These are phyloP conservation scores for Lamprotornis superbus DNA, from an alignment of 2,113 vertebrate species.

Conservation along the genomic window DNA sequence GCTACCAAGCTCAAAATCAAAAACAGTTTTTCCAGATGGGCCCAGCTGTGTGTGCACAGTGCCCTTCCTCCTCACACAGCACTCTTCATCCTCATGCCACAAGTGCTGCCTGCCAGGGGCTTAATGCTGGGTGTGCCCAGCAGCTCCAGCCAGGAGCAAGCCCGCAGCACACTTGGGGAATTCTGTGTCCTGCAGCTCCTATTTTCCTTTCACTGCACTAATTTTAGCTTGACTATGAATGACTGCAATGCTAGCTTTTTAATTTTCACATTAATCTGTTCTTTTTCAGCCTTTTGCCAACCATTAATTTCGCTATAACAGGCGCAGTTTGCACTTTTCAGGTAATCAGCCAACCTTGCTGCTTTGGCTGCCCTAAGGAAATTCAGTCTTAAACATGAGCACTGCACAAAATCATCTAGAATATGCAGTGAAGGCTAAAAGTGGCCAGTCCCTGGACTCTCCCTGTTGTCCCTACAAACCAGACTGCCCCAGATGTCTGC, in stretches of 20 bases:
- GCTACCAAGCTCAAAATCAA: conserved; percentile 6
- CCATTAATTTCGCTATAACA: not conserved
- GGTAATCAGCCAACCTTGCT: not conserved
- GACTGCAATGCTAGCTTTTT: not conserved
- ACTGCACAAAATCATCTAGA: not conserved
- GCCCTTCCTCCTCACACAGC: not conserved
- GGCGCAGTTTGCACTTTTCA: not conserved
- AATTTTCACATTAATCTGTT: not conserved
- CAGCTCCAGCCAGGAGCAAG: not conserved
- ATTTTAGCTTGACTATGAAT: not conserved
- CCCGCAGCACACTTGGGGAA: not conserved
- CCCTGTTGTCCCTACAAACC: not conserved
- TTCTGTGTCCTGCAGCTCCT: not conserved
- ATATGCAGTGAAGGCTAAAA: not conserved
- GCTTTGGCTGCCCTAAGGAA: not conserved
- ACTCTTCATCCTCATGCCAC: not conserved
- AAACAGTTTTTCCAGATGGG: not conserved
- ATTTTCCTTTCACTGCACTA: not conserved
- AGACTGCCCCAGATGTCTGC: not conserved
- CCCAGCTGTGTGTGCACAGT: not conserved
- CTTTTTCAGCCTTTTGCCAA: not conserved
- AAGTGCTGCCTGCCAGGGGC: not conserved
- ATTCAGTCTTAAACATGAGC: not conserved
- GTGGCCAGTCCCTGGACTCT: not conserved
- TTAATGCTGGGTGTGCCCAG: not conserved